These are phyloP conservation scores for Ruditapes philippinarum DNA, from an alignment of 1,140 invertebrate species.

Conservation along the genomic window DNA sequence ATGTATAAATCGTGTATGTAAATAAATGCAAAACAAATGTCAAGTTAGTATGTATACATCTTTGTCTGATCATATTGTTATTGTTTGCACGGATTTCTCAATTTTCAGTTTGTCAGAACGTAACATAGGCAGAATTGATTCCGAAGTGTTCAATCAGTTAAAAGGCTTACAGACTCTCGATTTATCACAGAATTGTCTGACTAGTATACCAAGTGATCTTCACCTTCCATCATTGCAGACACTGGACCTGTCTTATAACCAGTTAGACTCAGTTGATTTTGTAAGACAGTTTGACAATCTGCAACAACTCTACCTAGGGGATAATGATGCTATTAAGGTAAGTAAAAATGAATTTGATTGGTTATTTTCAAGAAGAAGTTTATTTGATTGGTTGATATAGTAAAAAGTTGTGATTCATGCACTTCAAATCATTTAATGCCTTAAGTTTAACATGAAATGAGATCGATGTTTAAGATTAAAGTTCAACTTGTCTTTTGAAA, in stretches of 20 bases:
- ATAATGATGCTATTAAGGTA: slow-evolving; percentile 88
- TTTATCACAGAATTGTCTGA: slow-evolving; percentile 94
- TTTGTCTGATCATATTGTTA: no score
- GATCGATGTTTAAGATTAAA: no score
- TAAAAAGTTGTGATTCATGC: no score
- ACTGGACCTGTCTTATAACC: slow-evolving; percentile 94
- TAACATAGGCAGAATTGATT: slow-evolving; percentile 25
- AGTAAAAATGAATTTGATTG: no score
- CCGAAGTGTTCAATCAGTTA: slow-evolving; percentile 51
- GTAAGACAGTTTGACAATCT: slow-evolving; percentile 82
- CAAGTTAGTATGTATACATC: neutral
- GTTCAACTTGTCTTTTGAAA: no score
- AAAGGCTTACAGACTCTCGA: slow-evolving; percentile 90
- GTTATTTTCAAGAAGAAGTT: no score
- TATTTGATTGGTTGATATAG: no score
- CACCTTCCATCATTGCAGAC: slow-evolving; percentile 91
- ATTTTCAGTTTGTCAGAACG: slow-evolving; percentile 57
- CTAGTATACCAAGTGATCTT: slow-evolving; percentile 92
- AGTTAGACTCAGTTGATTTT: slow-evolving; percentile 93
- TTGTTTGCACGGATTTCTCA: no score
- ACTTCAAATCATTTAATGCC: no score
- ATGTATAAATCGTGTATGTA: neutral
- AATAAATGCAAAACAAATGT: neutral
- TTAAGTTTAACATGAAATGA: no score
- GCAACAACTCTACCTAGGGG: slow-evolving; percentile 90